Evolutionary conservation across 92 coral and sea anemone species (phyloP).

Genomic region (Phenganax marumi): DNA sequence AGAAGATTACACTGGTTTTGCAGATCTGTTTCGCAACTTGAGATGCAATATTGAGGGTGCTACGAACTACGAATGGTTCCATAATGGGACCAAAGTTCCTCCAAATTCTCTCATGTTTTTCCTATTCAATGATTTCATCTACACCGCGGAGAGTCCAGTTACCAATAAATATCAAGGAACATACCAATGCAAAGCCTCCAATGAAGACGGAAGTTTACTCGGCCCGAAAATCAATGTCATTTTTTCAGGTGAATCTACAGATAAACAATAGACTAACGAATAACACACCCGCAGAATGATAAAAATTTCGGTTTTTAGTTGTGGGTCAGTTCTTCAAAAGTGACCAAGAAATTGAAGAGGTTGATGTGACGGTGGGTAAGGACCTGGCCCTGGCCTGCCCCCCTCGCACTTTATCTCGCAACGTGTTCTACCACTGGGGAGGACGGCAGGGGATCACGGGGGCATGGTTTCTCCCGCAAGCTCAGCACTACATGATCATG

Average conservation of each 20-base stretch:
- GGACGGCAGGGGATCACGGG: conserved; percentile 12
- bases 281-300: not conserved
- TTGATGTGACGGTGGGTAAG: conserved; percentile 15
- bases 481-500: conserved; percentile 38
- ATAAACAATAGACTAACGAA: not conserved
- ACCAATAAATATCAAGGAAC: conserved; percentile 16
- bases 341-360: not conserved
- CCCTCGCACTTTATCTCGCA: conserved; percentile 21
- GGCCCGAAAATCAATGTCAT: conserved; percentile 31
- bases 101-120: not conserved
- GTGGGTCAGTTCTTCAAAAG: conserved; percentile 19
- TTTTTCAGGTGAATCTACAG: conserved; percentile 15
- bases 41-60: conserved; percentile 26
- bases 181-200: conserved; percentile 38
- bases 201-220: conserved; percentile 15
- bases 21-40: conserved; percentile 1
- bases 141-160: not conserved
- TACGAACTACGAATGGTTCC: conserved; percentile 33
- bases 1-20: conserved; percentile 19
- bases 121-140: not conserved
- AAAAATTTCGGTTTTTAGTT: conserved; percentile 7
- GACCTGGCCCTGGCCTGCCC: conserved; percentile 27
- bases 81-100: conserved; percentile 6
- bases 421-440: conserved; percentile 38
- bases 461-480: conserved; percentile 19